These are phyloP conservation scores for Mustela nigripes DNA, from an alignment of 2,113 vertebrate genomes.

Conservation along the genomic window DNA sequence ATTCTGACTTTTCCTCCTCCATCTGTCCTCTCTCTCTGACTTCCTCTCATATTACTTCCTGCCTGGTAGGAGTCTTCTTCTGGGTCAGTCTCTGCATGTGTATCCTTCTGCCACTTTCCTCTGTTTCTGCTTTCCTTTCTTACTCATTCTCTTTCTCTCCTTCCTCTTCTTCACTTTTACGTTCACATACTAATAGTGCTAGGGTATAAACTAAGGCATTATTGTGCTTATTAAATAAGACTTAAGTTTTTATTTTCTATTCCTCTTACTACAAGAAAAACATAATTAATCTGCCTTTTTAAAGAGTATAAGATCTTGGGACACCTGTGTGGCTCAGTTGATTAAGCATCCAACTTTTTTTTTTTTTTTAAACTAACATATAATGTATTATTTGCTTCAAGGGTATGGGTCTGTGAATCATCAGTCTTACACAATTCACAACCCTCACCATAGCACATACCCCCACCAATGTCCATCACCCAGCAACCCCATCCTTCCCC, in stretches of 20 bases:
- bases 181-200: background rate
- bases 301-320: background rate
- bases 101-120: background rate
- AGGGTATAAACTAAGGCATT: background rate
- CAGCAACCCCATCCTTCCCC: too few species aligned
- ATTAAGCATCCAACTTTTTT: background rate
- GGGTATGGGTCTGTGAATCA: too few species aligned
- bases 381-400: too few species aligned
- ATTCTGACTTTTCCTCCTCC: background rate
- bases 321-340: background rate
- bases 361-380: background rate
- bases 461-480: too few species aligned
- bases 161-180: background rate
- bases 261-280: conserved; percentile 31
- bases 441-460: too few species aligned
- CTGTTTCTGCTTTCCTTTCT: background rate
- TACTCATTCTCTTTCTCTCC: background rate
- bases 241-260: background rate
- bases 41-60: background rate
- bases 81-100: background rate
- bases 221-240: background rate
- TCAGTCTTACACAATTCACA: too few species aligned
- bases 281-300: background rate
- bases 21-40: background rate
- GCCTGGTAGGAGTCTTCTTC: background rate